Evolutionary conservation across 2,888 invertebrate species (phyloP).

Genomic region (Tinea trinotella): DNA sequence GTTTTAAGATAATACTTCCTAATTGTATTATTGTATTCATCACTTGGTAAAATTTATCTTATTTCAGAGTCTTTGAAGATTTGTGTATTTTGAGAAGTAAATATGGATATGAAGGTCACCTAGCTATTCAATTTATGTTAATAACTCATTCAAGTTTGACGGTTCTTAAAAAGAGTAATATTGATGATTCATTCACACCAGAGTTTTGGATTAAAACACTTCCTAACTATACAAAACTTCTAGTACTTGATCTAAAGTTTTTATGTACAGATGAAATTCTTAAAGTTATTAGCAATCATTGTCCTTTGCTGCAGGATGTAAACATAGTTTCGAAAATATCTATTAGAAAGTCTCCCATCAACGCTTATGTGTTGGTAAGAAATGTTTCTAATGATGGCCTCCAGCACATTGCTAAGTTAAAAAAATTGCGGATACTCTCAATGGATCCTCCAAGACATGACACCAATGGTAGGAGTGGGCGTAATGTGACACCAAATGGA

Average conservation of each 20-base stretch:
- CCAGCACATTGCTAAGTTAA: slow-evolving; percentile 46
- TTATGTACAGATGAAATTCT: slow-evolving; percentile 67
- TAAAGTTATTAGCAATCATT: slow-evolving; percentile 47
- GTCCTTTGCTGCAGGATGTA: slow-evolving; percentile 54
- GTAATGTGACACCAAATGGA: slow-evolving; percentile 59
- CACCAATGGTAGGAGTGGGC: slow-evolving; percentile 49
- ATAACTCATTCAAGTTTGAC: slow-evolving; percentile 59
- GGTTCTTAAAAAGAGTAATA: slow-evolving; percentile 59
- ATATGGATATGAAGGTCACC: slow-evolving; percentile 54
- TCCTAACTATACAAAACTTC: slow-evolving; percentile 46
- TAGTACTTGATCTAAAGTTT: slow-evolving; percentile 61
- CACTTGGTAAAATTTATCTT: too few relatives aligned
- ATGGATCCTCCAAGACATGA: slow-evolving; percentile 66
- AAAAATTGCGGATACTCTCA: slow-evolving; percentile 48
- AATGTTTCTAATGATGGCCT: slow-evolving; percentile 63
- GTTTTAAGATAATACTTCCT: too few relatives aligned
- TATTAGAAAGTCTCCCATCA: slow-evolving; percentile 58
- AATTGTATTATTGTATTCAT: background rate
- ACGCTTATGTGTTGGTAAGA: slow-evolving; percentile 59
- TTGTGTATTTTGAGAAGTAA: slow-evolving; percentile 63
- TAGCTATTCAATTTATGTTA: slow-evolving; percentile 54
- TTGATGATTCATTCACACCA: slow-evolving; percentile 57
- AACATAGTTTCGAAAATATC: slow-evolving; percentile 65
- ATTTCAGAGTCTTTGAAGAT: slow-evolving; percentile 66
- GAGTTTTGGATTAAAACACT: slow-evolving; percentile 54